These are phyloP conservation scores for Drosophila setifemur DNA, from an alignment of 1,140 invertebrate species.

Conservation along the genomic window DNA sequence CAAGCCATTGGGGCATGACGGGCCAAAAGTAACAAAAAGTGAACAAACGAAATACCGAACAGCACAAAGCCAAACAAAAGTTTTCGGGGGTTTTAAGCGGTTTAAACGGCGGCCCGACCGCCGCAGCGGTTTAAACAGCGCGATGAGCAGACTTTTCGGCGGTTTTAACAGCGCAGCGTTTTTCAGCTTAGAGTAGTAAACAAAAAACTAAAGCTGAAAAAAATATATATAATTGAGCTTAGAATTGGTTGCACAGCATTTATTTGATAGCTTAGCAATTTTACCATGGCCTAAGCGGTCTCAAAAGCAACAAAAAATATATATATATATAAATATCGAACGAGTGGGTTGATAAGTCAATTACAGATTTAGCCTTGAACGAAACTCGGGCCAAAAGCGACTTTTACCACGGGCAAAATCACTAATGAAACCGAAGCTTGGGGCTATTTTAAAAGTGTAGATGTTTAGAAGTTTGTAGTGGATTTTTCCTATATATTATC, in stretches of 20 bases:
- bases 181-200: constrained; percentile 5
- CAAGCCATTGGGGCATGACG: constrained; percentile 69
- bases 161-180: constrained; percentile 25
- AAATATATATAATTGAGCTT: constrained; percentile 11
- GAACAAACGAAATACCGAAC: constrained; percentile 3
- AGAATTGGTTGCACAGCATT: not conserved
- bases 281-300: constrained; percentile 11
- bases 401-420: constrained; percentile 14
- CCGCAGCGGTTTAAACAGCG: constrained; percentile 17
- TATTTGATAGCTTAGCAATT: not conserved
- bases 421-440: constrained; percentile 1
- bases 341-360: constrained; percentile 44
- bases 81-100: constrained; percentile 23
- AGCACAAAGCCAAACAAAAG: constrained; percentile 17
- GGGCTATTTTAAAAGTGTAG: not conserved
- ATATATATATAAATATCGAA: constrained; percentile 3
- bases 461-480: too few relatives aligned
- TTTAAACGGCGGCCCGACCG: constrained; percentile 12
- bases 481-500: too few relatives aligned
- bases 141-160: constrained; percentile 25
- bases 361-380: constrained; percentile 33
- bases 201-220: constrained; percentile 18
- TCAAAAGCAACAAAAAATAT: constrained; percentile 4
- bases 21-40: constrained; percentile 36
- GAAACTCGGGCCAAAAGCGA: not conserved